A percentile compares a stretch with the other conserved stretches of the same genome.
Conservation (phyloP, 2,113 vertebrate species). For the Atrichornis clamosus region DNA sequence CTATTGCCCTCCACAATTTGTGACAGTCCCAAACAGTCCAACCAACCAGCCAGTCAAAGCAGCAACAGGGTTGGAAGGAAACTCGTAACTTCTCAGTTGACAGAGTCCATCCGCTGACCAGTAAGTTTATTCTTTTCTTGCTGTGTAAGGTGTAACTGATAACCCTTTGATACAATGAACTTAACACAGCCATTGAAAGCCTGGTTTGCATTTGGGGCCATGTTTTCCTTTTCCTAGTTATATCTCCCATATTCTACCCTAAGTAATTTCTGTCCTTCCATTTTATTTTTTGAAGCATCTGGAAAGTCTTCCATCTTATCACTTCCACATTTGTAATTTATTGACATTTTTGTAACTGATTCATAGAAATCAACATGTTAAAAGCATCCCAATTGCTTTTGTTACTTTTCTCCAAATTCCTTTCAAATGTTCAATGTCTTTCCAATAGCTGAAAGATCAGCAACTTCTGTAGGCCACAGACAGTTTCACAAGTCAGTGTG, state of each 20-base stretch:
- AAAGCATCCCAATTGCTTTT: neutral
- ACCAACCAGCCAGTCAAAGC: neutral
- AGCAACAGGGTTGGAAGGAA: neutral
- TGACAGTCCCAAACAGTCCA: neutral
- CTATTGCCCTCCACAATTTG: rapidly evolving
- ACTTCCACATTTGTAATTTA: neutral
- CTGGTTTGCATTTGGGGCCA: neutral
- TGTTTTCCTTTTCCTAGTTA: neutral
- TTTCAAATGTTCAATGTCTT: neutral
- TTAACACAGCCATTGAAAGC: neutral
- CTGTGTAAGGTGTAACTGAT: neutral
- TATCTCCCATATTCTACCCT: neutral
- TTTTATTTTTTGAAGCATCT: neutral
- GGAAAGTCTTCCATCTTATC: neutral
- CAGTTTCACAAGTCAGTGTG: neutral
- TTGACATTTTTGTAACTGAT: neutral
- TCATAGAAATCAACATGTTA: neutral
- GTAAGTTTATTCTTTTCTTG: neutral
- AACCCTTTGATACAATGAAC: neutral
- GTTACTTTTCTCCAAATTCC: neutral
- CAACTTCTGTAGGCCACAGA: neutral
- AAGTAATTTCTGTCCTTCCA: neutral
- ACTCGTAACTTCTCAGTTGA: neutral
- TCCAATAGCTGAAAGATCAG: neutral
- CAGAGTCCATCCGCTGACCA: neutral